A percentile compares a stretch with the other conserved stretches of the same genome.
Conservation (phyloP, 2,113 vertebrate species). For the Larimichthys polyactis region DNA sequence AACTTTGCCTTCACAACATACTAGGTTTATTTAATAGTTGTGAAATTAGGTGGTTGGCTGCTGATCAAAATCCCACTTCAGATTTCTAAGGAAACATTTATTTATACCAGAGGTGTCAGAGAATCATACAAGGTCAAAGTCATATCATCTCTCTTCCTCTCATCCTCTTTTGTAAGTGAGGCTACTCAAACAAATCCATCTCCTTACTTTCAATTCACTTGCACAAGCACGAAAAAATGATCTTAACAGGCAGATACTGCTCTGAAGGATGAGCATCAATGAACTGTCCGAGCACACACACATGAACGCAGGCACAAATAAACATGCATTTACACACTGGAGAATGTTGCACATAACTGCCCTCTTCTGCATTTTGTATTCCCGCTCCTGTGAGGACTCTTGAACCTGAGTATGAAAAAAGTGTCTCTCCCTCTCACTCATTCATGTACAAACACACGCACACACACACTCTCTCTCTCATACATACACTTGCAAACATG, state of each 20-base stretch:
- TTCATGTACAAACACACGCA: not conserved
- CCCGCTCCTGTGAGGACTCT: constrained; percentile 48
- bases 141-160: constrained; percentile 14
- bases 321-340: constrained; percentile 9
- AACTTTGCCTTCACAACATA: not conserved
- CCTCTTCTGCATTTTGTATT: constrained; percentile 43
- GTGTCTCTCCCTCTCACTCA: not conserved
- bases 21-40: not conserved
- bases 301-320: not conserved
- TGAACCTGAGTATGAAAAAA: constrained; percentile 46
- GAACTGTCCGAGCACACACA: not conserved
- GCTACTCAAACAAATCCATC: constrained; percentile 2
- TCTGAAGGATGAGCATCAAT: constrained; percentile 29
- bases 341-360: constrained; percentile 29
- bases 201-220: constrained; percentile 1
- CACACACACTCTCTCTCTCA: not conserved
- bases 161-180: not conserved
- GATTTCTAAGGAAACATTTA: constrained; percentile 37
- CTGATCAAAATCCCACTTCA: constrained; percentile 9
- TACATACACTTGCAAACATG: constrained; percentile 25
- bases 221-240: no score
- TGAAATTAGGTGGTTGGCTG: constrained; percentile 4
- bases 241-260: no score
- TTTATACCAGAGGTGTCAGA: constrained; percentile 32
- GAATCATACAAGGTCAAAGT: constrained; percentile 21